phyloP scores from a whole-genome alignment of 2,113 vertebrate species.

The Aleadryas rufinucha region DNA sequence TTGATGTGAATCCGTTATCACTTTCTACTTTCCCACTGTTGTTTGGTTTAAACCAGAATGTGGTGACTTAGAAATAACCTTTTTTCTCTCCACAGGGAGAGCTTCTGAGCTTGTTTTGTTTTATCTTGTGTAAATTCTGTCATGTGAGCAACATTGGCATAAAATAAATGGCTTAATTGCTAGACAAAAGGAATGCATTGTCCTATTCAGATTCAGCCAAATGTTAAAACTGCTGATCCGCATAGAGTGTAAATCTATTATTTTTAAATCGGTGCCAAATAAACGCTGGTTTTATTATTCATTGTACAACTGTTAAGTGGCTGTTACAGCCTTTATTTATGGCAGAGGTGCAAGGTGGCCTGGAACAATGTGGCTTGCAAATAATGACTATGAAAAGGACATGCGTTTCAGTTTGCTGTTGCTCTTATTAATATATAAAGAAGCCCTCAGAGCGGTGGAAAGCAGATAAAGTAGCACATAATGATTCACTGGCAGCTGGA shows the following conservation, averaged over 20 bases:
- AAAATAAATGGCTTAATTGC: neutral
- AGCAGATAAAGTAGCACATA: neutral
- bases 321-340: neutral
- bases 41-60: neutral
- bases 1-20: neutral
- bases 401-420: neutral
- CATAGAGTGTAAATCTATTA: conserved; percentile 25
- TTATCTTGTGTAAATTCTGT: neutral
- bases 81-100: neutral
- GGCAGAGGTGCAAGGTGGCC: neutral
- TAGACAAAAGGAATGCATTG: conserved; percentile 45
- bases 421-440: conserved; percentile 34
- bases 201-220: conserved; percentile 29
- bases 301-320: neutral
- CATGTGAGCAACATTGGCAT: neutral
- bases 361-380: neutral
- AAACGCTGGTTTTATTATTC: neutral
- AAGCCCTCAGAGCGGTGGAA: neutral
- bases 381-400: neutral
- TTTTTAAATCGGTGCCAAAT: conserved; percentile 27
- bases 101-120: neutral
- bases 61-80: neutral
- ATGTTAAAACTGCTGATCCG: conserved; percentile 46
- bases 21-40: neutral
- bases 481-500: neutral